phyloP scores from a whole-genome alignment of 2,888 invertebrate genomes.

The Machimus rusticus region DNA sequence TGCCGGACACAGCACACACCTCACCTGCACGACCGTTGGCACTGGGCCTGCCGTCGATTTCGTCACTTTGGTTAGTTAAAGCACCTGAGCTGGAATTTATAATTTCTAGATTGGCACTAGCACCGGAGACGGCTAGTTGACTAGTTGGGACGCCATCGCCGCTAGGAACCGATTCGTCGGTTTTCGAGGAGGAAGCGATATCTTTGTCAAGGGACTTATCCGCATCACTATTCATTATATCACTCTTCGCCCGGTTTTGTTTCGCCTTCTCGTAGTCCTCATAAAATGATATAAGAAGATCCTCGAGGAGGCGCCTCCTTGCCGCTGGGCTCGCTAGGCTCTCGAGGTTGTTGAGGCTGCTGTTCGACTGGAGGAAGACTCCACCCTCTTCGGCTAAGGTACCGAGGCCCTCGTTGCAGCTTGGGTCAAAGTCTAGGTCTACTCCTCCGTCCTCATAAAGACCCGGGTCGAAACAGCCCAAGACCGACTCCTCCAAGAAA shows the following conservation, averaged over 20 bases:
- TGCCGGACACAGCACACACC: background rate
- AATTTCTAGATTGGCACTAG: background rate
- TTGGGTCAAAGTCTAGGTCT: background rate
- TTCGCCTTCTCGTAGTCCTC: slow-evolving; percentile 58
- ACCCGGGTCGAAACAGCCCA: slow-evolving; percentile 52
- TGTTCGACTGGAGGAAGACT: background rate
- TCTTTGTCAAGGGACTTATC: slow-evolving; percentile 3
- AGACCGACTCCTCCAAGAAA: slow-evolving; percentile 57
- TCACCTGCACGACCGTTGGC: background rate
- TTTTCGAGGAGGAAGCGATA: background rate
- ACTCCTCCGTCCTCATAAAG: background rate
- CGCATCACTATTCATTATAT: slow-evolving; percentile 44
- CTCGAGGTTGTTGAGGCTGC: background rate
- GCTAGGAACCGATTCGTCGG: background rate
- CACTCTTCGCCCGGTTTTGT: slow-evolving; percentile 51
- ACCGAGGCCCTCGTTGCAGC: slow-evolving; percentile 30
- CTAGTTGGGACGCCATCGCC: background rate
- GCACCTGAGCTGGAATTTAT: background rate
- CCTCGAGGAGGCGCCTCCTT: slow-evolving; percentile 54
- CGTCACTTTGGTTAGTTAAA: slow-evolving; percentile 27
- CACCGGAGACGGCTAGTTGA: background rate
- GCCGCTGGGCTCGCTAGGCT: background rate
- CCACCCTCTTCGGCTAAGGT: background rate
- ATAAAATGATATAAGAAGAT: slow-evolving; percentile 61
- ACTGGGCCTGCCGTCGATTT: background rate